Base-by-base conservation (phyloP, 2,113 vertebrate species). In the Bambusicola thoracicus region DNA sequence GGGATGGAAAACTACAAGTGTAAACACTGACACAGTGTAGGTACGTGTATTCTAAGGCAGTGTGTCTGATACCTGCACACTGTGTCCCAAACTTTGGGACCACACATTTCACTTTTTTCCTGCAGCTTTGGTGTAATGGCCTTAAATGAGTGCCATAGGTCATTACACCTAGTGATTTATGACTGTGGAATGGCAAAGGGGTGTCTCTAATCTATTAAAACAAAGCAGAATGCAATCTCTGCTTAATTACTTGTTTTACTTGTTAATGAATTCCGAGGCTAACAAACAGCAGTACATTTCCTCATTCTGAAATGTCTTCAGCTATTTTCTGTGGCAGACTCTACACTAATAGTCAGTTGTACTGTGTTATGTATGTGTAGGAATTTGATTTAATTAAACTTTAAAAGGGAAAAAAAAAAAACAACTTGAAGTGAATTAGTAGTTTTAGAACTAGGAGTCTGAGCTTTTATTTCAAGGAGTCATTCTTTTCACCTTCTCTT, bases 401-500 rank as follows among this genome's bases (percentile, higher is more conserved):
- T 80, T 44, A 70, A 82, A 93, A 93, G 44, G 24, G 6, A 30
- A 53, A 66, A 75, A 44, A 49, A 58, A n/a, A 49, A 68, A 74
- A 40, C 43, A 46, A 13, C 53, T 40, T 20, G 81, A 82, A 93
- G 41, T 1, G 10, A 65, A 72, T 65, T 27, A 46, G 14, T 83
- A 49, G 38, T 19, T 95, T 81, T 91, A 36, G 4, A 21, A 14
- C 10, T 21, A 66, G 68, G 32, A 74, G 18, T 34, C 12, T 36
- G 36, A 85, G 49, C 12, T 48, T 79, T 90, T 55, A n/a, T 94
- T 96, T 94, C 92, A 91, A 84, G 89, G 51, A 96, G 89, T 97
- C 96, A 96, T 84, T 85, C 25, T 83, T 93, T 90, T 81, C 90
- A 10, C 91, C 66, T 97, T 95, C 94, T 95, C 96, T 98, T 98